Evolutionary conservation across 2,797 vertebrate species (phyloP), one percentile per base, ranked within the genome.

Genomic region (Manis javanica): DNA sequence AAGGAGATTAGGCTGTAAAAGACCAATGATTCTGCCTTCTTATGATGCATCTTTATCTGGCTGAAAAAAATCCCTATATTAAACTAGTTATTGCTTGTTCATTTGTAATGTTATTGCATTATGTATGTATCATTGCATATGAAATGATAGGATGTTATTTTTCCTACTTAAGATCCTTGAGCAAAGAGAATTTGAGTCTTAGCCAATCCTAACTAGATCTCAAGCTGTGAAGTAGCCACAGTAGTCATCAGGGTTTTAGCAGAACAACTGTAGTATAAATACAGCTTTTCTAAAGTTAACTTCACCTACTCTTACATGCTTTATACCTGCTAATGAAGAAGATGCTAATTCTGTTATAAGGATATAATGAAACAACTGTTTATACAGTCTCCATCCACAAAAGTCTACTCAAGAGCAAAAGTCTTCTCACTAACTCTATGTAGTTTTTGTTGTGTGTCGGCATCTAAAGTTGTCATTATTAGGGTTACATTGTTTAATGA

Each of bases 241-340:
- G n/a, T 89, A 86, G 51, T 91, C 61, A 46, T 4, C 24, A 3
- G 9, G 3, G 12, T 63, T 96, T 96, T 34, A 68, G 49, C 55
- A 94, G 88, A 24, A 39, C 7, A 68, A 79, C 79, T 24, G 19
- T 61, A 51, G 10, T 39, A 29, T 92, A 90, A 95, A 78, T 71
- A 64, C 2, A 93, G 42, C 9, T 94, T 96, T 94, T 55, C 55
- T 89, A 91, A 87, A 90, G 18, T 84, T 87, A 85, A 81, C n/a
- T 31, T 95, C 37, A 77, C 6, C 24, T 96, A 66, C 51, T 94
- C 37, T 87, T 91, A 90, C 53, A 24, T 66, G 74, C 29, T 82
- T 83, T 95, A 68, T 77, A 92, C 96, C 81, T 71, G n/a, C 92
- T 46, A 84, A 82, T 89, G 63, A 86, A 18, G 78, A 90, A 57